Evolutionary conservation across 1,140 invertebrate species (phyloP), one percentile per base, ranked within the genome.

Genomic region (Apis dorsata): DNA sequence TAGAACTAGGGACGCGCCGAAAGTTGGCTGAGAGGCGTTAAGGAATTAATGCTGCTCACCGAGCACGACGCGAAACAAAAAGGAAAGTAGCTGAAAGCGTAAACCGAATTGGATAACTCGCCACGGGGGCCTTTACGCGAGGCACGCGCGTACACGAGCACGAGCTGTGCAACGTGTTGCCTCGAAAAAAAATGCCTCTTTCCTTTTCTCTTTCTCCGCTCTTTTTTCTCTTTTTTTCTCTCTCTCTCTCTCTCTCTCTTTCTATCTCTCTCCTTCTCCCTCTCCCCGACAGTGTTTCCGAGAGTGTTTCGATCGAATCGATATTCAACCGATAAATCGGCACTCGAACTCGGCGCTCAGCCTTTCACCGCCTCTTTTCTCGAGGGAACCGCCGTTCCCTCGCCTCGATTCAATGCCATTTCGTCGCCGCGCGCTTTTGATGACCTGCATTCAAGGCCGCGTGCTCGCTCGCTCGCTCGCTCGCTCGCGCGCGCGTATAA

Each of bases 1-100:
- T 70, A 79, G 81, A 75, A 80, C 69, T 68, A 76, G 81, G 60
- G 80, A 79, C 81, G 79, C 72, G 69, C 69, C 79, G 87, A 83
- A 86, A 88, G 85, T 86, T 75, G 63, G 72, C 79, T 78, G 69
- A 34, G 68, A 59, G 73, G 83, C 80, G 84, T 86, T 85, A 83
- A 90, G 90, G 89, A 91, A 91, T 91, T 90, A 91, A 90, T 90
- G 83, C 88, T 86, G 87, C 75, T 88, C 85, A 81, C 74, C 84
- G 78, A 90, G 86, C 89, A 81, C 83, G 79, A 86, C 86, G 86
- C 81, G 90, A 90, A 90, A 90, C 86, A 88, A 90, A 88, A 90
- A 91, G 86, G 89, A 90, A 91, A 92, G 90, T 91, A 90, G 86
- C 83, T 83, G 91, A 93, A 93, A 92, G 91, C 89, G 91, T 92